phyloP scores from a whole-genome alignment of 2,797 vertebrate genomes.

The Ctenopoma multispine region DNA sequence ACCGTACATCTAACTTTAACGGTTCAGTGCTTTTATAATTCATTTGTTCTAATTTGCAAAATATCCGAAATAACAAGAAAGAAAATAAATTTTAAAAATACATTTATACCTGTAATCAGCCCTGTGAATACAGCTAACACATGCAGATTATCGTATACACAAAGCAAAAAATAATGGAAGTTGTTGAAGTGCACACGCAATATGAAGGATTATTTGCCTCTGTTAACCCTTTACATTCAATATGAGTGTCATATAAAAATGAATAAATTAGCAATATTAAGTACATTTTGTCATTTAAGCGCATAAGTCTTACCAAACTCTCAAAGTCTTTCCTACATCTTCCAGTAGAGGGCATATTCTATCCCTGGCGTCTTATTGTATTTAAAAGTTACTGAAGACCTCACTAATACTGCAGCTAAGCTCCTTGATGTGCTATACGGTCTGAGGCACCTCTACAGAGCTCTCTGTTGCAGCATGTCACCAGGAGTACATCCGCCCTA shows the following conservation, averaged over 20 bases:
- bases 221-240: too few species aligned
- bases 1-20: conserved; percentile 75
- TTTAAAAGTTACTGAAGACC: conserved; percentile 65
- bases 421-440: conserved; percentile 62
- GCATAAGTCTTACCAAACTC: conserved; percentile 5
- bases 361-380: conserved; percentile 57
- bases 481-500: conserved; percentile 23
- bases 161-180: neutral
- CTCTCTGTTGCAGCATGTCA: conserved; percentile 50
- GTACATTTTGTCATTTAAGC: neutral
- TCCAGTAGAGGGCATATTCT: conserved; percentile 80
- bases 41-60: conserved; percentile 66
- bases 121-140: conserved; percentile 3
- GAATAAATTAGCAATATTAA: neutral
- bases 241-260: neutral
- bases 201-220: too few species aligned
- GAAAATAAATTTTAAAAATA: conserved; percentile 31
- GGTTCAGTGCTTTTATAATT: conserved; percentile 69
- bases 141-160: neutral
- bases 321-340: conserved; percentile 53
- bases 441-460: conserved; percentile 42
- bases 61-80: conserved; percentile 51
- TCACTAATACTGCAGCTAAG: conserved; percentile 60
- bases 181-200: too few species aligned
- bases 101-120: conserved; percentile 1